These are phyloP conservation scores for Procambarus clarkii DNA, from an alignment of 1,140 invertebrate genomes.

Conservation along the genomic window DNA sequence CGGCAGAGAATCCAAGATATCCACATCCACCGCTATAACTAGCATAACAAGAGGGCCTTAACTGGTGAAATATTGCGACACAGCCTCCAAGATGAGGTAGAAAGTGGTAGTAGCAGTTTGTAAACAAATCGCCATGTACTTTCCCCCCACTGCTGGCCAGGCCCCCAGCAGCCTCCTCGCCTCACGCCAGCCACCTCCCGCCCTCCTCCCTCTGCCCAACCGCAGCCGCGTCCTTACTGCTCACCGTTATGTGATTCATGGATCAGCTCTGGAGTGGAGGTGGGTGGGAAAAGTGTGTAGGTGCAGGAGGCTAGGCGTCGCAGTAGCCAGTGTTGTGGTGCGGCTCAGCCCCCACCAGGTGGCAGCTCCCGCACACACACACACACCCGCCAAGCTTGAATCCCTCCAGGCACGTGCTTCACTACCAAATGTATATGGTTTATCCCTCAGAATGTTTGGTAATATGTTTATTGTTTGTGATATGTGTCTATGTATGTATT, in stretches of 20 bases:
- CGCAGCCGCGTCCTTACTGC: background rate
- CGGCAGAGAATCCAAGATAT: too few relatives aligned
- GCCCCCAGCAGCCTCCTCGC: background rate
- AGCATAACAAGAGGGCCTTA: too few relatives aligned
- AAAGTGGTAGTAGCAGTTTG: slow-evolving; percentile 15
- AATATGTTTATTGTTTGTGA: too few relatives aligned
- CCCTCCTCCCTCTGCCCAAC: background rate
- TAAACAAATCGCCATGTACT: slow-evolving; percentile 20
- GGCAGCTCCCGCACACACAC: background rate
- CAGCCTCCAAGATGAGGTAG: too few relatives aligned
- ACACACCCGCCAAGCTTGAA: background rate
- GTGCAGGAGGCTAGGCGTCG: background rate
- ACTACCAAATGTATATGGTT: background rate
- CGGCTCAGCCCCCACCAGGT: background rate
- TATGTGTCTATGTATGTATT: too few relatives aligned
- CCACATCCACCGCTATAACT: too few relatives aligned
- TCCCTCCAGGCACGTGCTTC: background rate
- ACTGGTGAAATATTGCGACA: background rate
- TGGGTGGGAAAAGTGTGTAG: background rate
- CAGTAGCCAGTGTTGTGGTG: slow-evolving; percentile 4
- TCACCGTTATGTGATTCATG: slow-evolving; percentile 29
- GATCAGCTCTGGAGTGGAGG: slow-evolving; percentile 8
- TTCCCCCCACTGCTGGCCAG: background rate
- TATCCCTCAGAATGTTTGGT: too few relatives aligned
- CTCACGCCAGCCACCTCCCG: background rate